phyloP scores from a whole-genome alignment of 2,797 vertebrate species.

The Liparis tanakae region DNA sequence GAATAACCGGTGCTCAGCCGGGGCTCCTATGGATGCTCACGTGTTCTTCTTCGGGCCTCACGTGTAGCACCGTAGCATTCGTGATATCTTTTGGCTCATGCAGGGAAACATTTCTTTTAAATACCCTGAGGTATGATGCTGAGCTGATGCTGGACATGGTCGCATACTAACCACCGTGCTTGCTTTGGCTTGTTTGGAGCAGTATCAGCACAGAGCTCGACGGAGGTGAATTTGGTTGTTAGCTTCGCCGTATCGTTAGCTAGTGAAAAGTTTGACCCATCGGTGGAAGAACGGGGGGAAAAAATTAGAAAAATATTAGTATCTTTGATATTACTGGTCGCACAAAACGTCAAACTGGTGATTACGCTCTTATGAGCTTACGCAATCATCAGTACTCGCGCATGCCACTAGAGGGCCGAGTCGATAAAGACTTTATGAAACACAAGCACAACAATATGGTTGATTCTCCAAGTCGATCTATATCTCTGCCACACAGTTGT shows the following conservation, averaged over 20 bases:
- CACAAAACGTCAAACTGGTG: neutral
- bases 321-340: neutral
- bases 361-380: too few species aligned
- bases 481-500: neutral
- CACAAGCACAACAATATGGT: neutral
- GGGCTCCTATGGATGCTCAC: neutral
- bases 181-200: neutral
- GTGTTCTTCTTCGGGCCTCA: neutral
- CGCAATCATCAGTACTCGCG: neutral
- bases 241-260: neutral
- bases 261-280: neutral
- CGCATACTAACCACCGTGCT: neutral
- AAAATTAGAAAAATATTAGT: neutral
- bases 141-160: neutral
- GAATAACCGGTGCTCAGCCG: conserved; percentile 22
- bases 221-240: neutral
- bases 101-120: too few species aligned
- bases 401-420: neutral
- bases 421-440: neutral
- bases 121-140: neutral
- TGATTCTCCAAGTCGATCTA: neutral
- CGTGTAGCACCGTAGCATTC: neutral
- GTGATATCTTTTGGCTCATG: neutral
- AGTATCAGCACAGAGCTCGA: neutral
- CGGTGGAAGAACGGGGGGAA: neutral